Evolutionary conservation across 1,140 invertebrate genomes (phyloP).

Genomic region (Leptinotarsa undecemlineata): DNA sequence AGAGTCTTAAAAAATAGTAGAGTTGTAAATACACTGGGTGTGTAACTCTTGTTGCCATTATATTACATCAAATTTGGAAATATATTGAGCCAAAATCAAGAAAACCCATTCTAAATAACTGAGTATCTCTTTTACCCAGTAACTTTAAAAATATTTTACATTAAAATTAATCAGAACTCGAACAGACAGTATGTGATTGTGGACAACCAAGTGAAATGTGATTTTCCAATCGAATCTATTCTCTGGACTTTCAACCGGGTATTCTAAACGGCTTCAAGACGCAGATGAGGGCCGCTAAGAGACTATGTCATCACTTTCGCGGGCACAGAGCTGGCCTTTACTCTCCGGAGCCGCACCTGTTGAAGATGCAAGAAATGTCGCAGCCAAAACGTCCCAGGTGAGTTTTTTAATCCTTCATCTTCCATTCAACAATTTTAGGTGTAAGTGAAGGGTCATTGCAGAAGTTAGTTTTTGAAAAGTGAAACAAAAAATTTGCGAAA

Average conservation of each 20-base stretch:
- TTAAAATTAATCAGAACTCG: too few species aligned
- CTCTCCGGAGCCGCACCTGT: constrained; percentile 43
- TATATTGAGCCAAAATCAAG: too few species aligned
- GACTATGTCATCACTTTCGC: constrained; percentile 49
- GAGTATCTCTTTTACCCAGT: too few species aligned
- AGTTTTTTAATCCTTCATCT: background rate
- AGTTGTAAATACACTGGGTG: too few species aligned
- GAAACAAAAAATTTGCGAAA: too few species aligned
- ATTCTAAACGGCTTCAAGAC: background rate
- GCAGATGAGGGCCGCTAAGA: constrained; percentile 17
- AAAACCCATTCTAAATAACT: too few species aligned
- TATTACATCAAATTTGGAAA: too few species aligned
- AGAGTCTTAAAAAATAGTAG: too few species aligned
- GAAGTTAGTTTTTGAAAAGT: too few species aligned
- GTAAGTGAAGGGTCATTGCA: background rate
- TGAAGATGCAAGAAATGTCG: constrained; percentile 44
- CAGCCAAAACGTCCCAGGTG: constrained; percentile 38
- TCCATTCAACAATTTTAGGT: background rate
- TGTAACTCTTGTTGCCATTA: too few species aligned
- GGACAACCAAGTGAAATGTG: background rate
- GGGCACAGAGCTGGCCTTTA: constrained; percentile 52
- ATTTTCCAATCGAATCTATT: background rate
- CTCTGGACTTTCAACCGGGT: background rate
- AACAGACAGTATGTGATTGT: background rate
- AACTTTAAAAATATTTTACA: too few species aligned